A percentile compares a stretch with the other conserved stretches of the same genome.
These are phyloP conservation scores for Pangasius macronema DNA, from an alignment of 2,797 vertebrate genomes.

Conservation along the genomic window DNA sequence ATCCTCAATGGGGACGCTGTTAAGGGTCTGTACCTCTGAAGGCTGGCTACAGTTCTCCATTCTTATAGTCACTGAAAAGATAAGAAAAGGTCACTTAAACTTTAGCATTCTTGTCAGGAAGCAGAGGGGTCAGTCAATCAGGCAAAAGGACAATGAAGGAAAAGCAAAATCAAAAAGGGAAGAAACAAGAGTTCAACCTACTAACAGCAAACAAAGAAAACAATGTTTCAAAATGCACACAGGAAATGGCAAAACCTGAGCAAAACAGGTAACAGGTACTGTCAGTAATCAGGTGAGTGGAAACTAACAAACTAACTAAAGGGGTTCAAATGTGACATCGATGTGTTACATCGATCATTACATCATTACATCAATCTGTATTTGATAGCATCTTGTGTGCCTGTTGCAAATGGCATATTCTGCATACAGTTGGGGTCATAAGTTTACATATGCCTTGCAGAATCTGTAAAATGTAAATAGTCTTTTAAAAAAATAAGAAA, in stretches of 20 bases:
- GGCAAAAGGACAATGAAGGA: background rate
- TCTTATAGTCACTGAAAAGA: conserved; percentile 52
- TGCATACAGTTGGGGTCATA: background rate
- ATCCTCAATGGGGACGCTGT: conserved; percentile 45
- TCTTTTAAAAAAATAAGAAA: too few species aligned
- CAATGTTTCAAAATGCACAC: background rate
- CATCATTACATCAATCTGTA: background rate
- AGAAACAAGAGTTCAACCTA: background rate
- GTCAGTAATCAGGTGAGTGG: background rate
- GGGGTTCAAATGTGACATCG: background rate
- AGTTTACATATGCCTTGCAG: too few species aligned
- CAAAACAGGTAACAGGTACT: background rate
- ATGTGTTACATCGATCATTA: background rate
- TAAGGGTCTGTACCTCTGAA: conserved; percentile 45
- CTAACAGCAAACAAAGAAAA: background rate
- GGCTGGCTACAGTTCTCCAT: conserved; percentile 81
- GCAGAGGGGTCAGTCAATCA: background rate
- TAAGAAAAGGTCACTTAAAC: conserved; percentile 28
- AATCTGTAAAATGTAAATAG: too few species aligned
- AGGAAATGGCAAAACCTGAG: background rate
- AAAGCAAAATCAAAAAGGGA: background rate
- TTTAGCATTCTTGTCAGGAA: background rate
- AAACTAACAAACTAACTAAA: too few species aligned
- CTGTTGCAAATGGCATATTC: background rate
- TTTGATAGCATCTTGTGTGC: background rate